phyloP scores from a whole-genome alignment of 92 coral and sea anemone genomes.

The Bergia sp. region DNA sequence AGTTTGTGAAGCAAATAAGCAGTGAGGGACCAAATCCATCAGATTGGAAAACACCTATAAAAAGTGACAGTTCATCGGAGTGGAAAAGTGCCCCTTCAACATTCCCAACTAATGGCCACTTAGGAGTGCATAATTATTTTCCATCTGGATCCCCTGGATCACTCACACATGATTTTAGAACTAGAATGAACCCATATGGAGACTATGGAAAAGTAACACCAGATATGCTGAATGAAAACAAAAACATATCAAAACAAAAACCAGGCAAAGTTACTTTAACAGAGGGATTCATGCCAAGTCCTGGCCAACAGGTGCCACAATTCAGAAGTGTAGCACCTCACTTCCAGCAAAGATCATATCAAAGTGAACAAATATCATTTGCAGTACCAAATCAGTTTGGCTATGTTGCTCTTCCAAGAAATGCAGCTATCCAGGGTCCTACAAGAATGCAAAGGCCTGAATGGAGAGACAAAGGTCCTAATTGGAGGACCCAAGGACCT shows the following conservation, averaged over 20 bases:
- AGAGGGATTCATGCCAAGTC: not conserved
- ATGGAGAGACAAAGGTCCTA: not conserved
- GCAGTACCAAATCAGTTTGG: not conserved
- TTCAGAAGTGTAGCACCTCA: not conserved
- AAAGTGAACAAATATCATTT: not conserved
- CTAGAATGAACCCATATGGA: slow-evolving; percentile 25
- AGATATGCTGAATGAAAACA: not conserved
- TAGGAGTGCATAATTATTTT: not conserved
- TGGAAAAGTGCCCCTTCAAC: not conserved
- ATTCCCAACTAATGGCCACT: not conserved
- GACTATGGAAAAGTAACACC: slow-evolving; percentile 20
- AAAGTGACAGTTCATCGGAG: not conserved
- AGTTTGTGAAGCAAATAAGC: slow-evolving; percentile 16
- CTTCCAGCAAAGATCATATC: slow-evolving; percentile 10
- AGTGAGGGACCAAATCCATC: not conserved
- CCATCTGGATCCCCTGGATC: slow-evolving; percentile 1
- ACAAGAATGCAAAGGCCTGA: not conserved
- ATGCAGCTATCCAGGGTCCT: not conserved
- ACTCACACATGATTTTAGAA: slow-evolving; percentile 12
- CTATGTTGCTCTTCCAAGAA: not conserved
- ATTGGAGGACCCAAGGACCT: too few species aligned
- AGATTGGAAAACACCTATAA: not conserved
- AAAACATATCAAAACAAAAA: not conserved
- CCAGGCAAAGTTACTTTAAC: not conserved
- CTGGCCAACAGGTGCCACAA: not conserved